Evolutionary conservation across 2,113 vertebrate species (phyloP), one percentile per base, ranked within the genome.

Genomic region (Nicator chloris): DNA sequence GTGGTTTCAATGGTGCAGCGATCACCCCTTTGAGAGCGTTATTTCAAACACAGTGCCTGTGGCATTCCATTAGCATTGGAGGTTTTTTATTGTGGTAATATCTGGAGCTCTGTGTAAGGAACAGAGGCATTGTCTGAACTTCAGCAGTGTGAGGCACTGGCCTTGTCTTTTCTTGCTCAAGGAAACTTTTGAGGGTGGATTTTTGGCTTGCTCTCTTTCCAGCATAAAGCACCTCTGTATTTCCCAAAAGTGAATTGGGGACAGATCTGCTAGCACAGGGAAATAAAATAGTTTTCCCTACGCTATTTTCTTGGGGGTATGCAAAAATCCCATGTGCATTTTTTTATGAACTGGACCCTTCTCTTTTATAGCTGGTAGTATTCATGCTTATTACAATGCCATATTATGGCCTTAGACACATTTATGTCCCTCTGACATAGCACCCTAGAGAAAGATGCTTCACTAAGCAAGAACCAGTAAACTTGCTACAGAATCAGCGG

Each of bases 341-440:
- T 95, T 97, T 97, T 97, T 97, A 97, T 96, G 97, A 96, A 97
- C 95, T 80, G 95, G 88, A 68, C 83, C 92, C 96, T 97, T 97
- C 95, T 94, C n/a, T 95, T 97, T 98, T 96, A 97, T 86, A 94
- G 75, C 83, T 81, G 26, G 77, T 86, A 86, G 95, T 88, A 88
- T 95, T 96, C 90, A 80, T 90, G 78, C 96, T 97, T 96, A 97
- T 95, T 86, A 95, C 95, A 97, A 94, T 97, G 82, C 91, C 64
- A 16, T 92, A 93, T 97, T 95, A 95, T 88, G 93, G 91, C 96
- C 96, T 87, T 71, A 89, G 88, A 95, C 83, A 96, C 78, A 96
- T 97, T 97, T 97, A 96, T 90, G 53, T 93, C 57, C 63, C 86
- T 89, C 39, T 95, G 82, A 92, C 96, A 97, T 6, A 75, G 94